A percentile compares a stretch with the other conserved stretches of the same genome.
Evolutionary conservation across 2,113 vertebrate genomes (phyloP).

Genomic region (Amblyornis subalaris): DNA sequence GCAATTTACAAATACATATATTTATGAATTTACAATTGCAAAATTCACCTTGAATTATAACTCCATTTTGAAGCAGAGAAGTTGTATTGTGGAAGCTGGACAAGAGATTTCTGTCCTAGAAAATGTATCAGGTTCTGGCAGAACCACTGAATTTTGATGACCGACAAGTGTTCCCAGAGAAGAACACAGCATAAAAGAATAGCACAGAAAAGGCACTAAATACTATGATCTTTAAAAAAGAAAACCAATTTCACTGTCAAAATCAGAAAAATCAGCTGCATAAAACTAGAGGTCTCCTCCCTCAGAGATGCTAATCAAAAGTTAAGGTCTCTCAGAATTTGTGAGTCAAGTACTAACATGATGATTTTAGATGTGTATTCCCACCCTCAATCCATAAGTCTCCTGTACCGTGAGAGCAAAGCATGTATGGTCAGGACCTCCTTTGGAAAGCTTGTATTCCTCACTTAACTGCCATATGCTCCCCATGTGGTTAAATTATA

Average conservation of each 20-base stretch:
- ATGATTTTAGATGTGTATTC: background rate
- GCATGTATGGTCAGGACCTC: background rate
- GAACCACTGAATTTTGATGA: background rate
- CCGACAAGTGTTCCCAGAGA: background rate
- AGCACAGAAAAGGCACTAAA: background rate
- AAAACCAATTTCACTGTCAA: background rate
- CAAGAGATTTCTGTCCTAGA: background rate
- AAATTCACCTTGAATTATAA: background rate
- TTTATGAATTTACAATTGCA: background rate
- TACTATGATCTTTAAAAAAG: background rate
- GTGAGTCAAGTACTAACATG: background rate
- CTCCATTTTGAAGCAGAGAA: background rate
- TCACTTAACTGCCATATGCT: constrained; percentile 20
- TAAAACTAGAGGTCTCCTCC: background rate
- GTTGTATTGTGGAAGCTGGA: background rate
- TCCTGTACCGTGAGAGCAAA: background rate
- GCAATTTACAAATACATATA: background rate
- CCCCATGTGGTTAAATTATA: constrained; percentile 15
- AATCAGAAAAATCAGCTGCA: background rate
- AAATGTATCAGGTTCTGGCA: background rate
- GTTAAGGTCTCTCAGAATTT: background rate
- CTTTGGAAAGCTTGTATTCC: background rate
- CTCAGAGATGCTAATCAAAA: background rate
- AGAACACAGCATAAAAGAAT: background rate
- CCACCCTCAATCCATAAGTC: background rate